A percentile compares a stretch with the other conserved stretches of the same genome.
These are phyloP conservation scores for Embiotoca jacksoni DNA, from an alignment of 2,113 vertebrate species.

Conservation along the genomic window DNA sequence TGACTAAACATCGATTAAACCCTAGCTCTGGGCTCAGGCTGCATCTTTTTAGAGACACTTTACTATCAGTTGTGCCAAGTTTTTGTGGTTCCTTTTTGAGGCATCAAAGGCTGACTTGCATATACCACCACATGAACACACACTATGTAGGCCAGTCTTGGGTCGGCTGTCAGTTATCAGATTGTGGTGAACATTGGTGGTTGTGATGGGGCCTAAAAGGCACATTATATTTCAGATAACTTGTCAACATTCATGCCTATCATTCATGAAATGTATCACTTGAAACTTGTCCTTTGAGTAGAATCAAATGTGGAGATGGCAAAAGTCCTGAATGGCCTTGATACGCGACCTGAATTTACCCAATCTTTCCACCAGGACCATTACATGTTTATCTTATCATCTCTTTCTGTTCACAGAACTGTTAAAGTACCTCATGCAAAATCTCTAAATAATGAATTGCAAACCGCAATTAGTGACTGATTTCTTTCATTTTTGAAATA, in stretches of 20 bases:
- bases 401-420: constrained; percentile 1
- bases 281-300: not conserved
- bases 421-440: not conserved
- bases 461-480: constrained; percentile 8
- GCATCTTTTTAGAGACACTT: not conserved
- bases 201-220: not conserved
- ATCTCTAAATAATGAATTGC: constrained; percentile 22
- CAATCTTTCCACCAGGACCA: not conserved
- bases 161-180: not conserved
- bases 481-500: constrained; percentile 19
- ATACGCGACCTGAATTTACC: not conserved
- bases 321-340: not conserved
- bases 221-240: not conserved
- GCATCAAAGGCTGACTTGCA: not conserved
- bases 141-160: not conserved
- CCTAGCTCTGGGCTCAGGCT: not conserved
- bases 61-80: not conserved
- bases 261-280: no score
- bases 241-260: not conserved
- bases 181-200: not conserved
- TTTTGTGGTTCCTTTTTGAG: not conserved
- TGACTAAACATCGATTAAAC: constrained; percentile 28
- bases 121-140: no score
- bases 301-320: not conserved
- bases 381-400: constrained; percentile 28